Conservation (phyloP, 2,888 invertebrate genomes). For the Dexiosoma caninum region DNA sequence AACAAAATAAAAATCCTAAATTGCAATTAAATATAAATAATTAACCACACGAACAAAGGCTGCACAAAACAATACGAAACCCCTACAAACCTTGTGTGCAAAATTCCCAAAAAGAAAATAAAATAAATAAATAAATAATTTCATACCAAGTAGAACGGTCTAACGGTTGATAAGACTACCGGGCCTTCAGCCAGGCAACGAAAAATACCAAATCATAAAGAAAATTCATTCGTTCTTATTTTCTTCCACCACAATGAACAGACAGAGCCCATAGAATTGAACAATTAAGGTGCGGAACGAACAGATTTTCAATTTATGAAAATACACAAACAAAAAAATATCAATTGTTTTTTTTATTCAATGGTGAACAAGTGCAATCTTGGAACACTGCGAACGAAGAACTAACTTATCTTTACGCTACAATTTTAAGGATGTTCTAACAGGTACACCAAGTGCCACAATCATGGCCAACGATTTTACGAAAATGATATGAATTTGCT, state of each 20-base stretch:
- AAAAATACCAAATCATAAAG: constrained; percentile 30
- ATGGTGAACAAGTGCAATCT: constrained; percentile 44
- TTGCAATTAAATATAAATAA: constrained; percentile 53
- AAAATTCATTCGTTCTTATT: background rate
- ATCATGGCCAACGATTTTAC: constrained; percentile 18
- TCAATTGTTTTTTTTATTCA: constrained; percentile 21
- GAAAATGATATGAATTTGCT: constrained; percentile 42
- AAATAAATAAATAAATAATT: constrained; percentile 18
- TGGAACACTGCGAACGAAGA: background rate
- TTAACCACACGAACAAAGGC: constrained; percentile 13
- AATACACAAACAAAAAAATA: background rate
- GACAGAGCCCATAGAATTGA: constrained; percentile 10
- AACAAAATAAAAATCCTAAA: constrained; percentile 41
- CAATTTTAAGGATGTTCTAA: constrained; percentile 16
- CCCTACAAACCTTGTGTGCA: constrained; percentile 39
- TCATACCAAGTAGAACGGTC: background rate
- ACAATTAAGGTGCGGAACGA: constrained; percentile 47
- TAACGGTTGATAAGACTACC: background rate
- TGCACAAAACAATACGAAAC: constrained; percentile 12
- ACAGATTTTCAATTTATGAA: constrained; percentile 64
- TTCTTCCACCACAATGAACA: constrained; percentile 37
- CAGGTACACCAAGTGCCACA: constrained; percentile 39
- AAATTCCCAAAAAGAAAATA: constrained; percentile 21
- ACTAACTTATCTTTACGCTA: constrained; percentile 7
- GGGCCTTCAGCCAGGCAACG: background rate